Evolutionary conservation across 2,113 vertebrate genomes (phyloP), one percentile per base, ranked within the genome.

Genomic region (Phalacrocorax carbo): DNA sequence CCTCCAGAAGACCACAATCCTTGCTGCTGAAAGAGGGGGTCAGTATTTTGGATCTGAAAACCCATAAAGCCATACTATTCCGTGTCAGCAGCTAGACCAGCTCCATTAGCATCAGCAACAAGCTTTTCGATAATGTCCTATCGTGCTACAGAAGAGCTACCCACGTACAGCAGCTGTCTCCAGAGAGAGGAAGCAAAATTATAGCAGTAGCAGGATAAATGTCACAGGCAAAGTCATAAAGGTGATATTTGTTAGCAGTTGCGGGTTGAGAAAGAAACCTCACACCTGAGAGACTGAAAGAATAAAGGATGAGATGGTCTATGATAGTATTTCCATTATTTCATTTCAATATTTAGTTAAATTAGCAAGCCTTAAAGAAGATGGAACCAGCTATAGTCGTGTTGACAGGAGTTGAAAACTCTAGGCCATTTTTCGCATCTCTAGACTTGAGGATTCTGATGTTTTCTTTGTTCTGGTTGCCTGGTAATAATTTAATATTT

Each of bases 401-500:
- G 9, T 57, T 76, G 87, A 36, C 32, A 70, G 49, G 75, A 77
- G 49, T 26, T 87, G 88, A 91, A 91, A 92, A 91, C 16, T 52
- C 38, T 30, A 78, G 70, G 48, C 62, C 62, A 77, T 95, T 91
- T 93, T 93, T 95, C 23, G 14, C 49, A 91, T 79, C 82, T 96
- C 90, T 91, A 82, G 42, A 49, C 58, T 94, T 92, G 82, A 94
- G 83, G 86, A 90, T 91, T 97, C 93, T 94, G 91, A 91, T 97
- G 80, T 95, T 97, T 96, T 96, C 86, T 95, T 95, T 95, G 92
- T 96, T 97, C 89, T 96, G 40, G 76, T 95, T 97, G 94, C 57
- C 92, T 88, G 70, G 84, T 73, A 95, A 97, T 97, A 91, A 95
- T 98, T 97, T 96, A 96, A 95, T 97, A 96, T 97, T 97, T 98